Conservation (phyloP, 2,888 invertebrate genomes). For the Cryptus viduatorius region DNA sequence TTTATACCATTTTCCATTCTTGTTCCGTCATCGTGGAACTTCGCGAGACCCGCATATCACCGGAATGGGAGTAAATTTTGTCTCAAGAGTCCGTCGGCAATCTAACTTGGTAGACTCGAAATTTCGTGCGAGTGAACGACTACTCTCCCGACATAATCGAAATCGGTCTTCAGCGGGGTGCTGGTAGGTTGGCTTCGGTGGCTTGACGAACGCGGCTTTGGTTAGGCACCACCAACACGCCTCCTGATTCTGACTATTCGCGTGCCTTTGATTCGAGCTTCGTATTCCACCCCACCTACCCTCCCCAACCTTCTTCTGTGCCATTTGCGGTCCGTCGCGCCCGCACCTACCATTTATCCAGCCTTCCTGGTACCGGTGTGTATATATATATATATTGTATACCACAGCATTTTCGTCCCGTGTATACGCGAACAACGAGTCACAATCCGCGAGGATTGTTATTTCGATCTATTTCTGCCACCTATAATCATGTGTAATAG, state of each 20-base stretch:
- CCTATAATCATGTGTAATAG: not conserved
- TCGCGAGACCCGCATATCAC: slow-evolving; percentile 9
- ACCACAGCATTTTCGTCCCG: not conserved
- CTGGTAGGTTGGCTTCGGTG: slow-evolving; percentile 25
- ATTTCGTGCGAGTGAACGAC: slow-evolving; percentile 55
- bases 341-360: slow-evolving; percentile 39
- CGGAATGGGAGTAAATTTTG: slow-evolving; percentile 66
- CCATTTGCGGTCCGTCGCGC: slow-evolving; percentile 41
- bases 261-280: slow-evolving; percentile 62
- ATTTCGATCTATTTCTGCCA: not conserved
- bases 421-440: not conserved
- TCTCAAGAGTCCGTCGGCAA: slow-evolving; percentile 69
- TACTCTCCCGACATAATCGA: slow-evolving; percentile 49
- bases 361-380: not conserved
- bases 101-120: slow-evolving; percentile 70
- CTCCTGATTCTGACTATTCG: slow-evolving; percentile 36
- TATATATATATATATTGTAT: not conserved
- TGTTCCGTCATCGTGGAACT: slow-evolving; percentile 32
- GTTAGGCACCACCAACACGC: slow-evolving; percentile 10
- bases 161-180: slow-evolving; percentile 48
- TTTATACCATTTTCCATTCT: slow-evolving; percentile 16
- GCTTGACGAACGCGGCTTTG: slow-evolving; percentile 1
- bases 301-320: slow-evolving; percentile 40
- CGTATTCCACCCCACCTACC: not conserved
- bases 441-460: not conserved